A percentile compares a stretch with the other conserved stretches of the same genome.
Evolutionary conservation across 2,797 vertebrate species (phyloP).

Genomic region (Sparidentex hasta): DNA sequence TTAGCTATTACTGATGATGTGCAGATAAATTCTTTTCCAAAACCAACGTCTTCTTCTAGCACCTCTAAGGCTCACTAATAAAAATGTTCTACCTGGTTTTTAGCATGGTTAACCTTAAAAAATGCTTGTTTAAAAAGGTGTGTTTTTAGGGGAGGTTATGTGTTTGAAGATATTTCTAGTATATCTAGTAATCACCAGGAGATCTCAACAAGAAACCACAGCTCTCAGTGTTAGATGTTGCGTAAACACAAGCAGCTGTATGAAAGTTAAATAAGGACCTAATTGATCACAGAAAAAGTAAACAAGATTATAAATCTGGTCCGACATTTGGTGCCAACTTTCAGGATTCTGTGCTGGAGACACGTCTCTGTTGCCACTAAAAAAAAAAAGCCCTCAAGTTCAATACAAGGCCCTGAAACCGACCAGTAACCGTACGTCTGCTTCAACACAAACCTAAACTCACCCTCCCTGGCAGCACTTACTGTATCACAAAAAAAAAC

Average conservation of each 20-base stretch:
- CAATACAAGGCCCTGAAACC: not conserved
- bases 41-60: not conserved
- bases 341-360: not conserved
- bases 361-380: not conserved
- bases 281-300: not conserved
- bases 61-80: not conserved
- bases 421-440: not conserved
- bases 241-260: not conserved
- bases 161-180: no score
- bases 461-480: constrained; percentile 1
- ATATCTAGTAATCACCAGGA: not conserved
- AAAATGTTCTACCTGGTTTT: not conserved
- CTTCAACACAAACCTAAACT: constrained; percentile 15
- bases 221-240: not conserved
- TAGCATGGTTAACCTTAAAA: not conserved
- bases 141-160: not conserved
- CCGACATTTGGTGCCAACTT: not conserved
- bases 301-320: no score
- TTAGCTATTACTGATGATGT: no score
- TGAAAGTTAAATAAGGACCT: not conserved
- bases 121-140: not conserved
- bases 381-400: not conserved
- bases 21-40: not conserved
- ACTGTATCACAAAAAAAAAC: constrained; percentile 8
- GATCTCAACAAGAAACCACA: not conserved